These are phyloP conservation scores for Pteropus alecto DNA, from an alignment of 2,113 vertebrate genomes.

Conservation along the genomic window DNA sequence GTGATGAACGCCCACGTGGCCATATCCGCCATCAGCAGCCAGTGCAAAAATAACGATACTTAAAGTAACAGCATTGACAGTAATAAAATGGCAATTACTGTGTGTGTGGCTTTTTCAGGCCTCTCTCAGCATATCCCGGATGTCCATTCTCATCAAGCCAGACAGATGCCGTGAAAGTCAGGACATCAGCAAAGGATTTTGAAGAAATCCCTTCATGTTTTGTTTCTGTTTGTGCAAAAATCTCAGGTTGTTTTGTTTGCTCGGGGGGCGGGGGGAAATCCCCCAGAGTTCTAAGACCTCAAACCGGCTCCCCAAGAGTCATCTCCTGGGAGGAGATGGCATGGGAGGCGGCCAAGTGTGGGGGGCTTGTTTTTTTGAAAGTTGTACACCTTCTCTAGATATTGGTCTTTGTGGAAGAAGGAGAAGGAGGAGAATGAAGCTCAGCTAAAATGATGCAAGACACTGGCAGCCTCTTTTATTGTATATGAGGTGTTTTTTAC, in stretches of 20 bases:
- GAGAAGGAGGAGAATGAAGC: conserved; percentile 81
- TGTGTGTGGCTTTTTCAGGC: conserved; percentile 27
- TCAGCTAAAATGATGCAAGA: conserved; percentile 85
- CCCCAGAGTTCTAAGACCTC: conserved; percentile 54
- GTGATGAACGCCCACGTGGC: background rate
- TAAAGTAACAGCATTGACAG: background rate
- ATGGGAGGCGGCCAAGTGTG: conserved; percentile 45
- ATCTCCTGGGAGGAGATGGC: conserved; percentile 60
- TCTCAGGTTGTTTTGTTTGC: conserved; percentile 57
- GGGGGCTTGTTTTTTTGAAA: conserved; percentile 65
- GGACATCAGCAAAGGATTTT: conserved; percentile 60
- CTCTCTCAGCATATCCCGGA: background rate
- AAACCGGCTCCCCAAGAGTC: conserved; percentile 58
- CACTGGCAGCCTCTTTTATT: conserved; percentile 83
- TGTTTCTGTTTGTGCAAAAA: conserved; percentile 70
- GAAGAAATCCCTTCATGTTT: conserved; percentile 52
- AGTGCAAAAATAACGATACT: conserved; percentile 18
- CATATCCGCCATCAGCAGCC: conserved; percentile 7
- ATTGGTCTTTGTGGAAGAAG: conserved; percentile 83
- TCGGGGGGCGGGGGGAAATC: background rate
- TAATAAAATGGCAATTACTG: background rate
- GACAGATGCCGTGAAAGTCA: conserved; percentile 57
- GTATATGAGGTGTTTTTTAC: conserved; percentile 79
- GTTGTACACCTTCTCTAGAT: conserved; percentile 81
- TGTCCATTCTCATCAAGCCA: conserved; percentile 57